These are phyloP conservation scores for Cyprinodon diabolis DNA, from an alignment of 2,797 vertebrate genomes.

Conservation along the genomic window DNA sequence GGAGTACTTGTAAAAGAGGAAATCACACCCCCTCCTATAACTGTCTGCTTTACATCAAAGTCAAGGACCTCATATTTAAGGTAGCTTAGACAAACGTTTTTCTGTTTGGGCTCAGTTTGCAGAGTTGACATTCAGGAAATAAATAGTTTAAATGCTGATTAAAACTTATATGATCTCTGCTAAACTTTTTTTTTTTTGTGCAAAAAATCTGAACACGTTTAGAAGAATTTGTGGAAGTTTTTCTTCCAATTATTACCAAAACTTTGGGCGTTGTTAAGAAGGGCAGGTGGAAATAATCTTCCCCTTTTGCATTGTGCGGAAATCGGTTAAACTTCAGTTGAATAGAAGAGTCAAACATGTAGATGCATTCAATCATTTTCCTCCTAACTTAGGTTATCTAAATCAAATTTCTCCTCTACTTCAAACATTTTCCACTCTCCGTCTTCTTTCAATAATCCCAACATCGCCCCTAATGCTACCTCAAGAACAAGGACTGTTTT, in stretches of 20 bases:
- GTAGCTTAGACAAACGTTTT: constrained; percentile 54
- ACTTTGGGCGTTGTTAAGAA: too few species aligned
- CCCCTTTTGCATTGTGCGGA: too few species aligned
- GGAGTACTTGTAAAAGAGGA: constrained; percentile 65
- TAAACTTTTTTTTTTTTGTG: neutral
- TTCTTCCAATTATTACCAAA: too few species aligned
- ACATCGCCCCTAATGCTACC: too few species aligned
- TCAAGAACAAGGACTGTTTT: too few species aligned
- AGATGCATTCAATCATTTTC: too few species aligned
- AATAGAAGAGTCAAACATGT: too few species aligned
- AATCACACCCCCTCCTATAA: constrained; percentile 57
- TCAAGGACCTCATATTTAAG: constrained; percentile 46
- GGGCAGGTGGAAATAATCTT: too few species aligned
- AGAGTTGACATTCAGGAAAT: neutral
- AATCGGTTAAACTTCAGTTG: too few species aligned
- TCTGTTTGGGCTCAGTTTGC: constrained; percentile 13
- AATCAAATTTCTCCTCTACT: neutral
- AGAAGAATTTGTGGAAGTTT: neutral
- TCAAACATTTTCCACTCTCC: neutral
- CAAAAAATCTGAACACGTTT: neutral
- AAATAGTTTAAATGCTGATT: neutral
- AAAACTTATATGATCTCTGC: neutral
- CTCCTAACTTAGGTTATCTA: too few species aligned
- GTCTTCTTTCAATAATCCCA: neutral
- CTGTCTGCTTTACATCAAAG: constrained; percentile 74